Conservation (phyloP, 2,113 vertebrate species). For the Pao palembangensis region DNA sequence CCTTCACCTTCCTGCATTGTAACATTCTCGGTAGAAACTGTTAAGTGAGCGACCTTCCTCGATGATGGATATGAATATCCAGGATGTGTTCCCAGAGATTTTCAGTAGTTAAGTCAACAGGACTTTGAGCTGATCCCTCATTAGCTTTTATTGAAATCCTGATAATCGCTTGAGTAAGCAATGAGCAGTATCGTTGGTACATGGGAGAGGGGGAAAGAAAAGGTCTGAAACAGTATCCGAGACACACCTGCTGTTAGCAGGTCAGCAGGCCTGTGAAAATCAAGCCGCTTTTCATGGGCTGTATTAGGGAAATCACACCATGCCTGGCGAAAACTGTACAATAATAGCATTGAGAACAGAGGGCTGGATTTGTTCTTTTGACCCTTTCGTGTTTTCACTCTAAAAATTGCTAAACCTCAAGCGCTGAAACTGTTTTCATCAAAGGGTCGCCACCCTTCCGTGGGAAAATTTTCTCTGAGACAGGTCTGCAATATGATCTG, state of each 20-base stretch:
- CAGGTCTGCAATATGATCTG: conserved; percentile 46
- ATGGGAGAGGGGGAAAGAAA: conserved; percentile 10
- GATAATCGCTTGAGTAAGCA: conserved; percentile 26
- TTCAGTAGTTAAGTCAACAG: conserved; percentile 3
- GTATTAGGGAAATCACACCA: conserved; percentile 58
- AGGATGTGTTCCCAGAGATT: conserved; percentile 20
- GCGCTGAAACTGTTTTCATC: conserved; percentile 38
- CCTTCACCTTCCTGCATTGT: conserved; percentile 54
- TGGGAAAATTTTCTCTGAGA: conserved; percentile 54
- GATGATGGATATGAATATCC: conserved; percentile 26
- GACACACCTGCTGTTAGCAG: conserved; percentile 75
- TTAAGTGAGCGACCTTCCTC: conserved; percentile 24
- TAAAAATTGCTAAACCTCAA: conserved; percentile 42
- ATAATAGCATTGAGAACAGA: conserved; percentile 58
- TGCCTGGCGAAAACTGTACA: conserved; percentile 50
- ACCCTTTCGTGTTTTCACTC: conserved; percentile 54
- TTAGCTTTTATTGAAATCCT: conserved; percentile 32
- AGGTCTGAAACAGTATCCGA: conserved; percentile 72
- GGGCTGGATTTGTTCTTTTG: conserved; percentile 62
- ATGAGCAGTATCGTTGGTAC: conserved; percentile 31
- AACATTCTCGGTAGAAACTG: conserved; percentile 47
- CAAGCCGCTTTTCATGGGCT: conserved; percentile 64
- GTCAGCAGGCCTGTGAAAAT: conserved; percentile 69
- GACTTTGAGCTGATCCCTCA: conserved; percentile 14
- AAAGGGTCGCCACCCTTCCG: conserved; percentile 45